Evolutionary conservation across 2,888 invertebrate genomes (phyloP), one percentile per base, ranked within the genome.

Genomic region (Schizaphis graminum): DNA sequence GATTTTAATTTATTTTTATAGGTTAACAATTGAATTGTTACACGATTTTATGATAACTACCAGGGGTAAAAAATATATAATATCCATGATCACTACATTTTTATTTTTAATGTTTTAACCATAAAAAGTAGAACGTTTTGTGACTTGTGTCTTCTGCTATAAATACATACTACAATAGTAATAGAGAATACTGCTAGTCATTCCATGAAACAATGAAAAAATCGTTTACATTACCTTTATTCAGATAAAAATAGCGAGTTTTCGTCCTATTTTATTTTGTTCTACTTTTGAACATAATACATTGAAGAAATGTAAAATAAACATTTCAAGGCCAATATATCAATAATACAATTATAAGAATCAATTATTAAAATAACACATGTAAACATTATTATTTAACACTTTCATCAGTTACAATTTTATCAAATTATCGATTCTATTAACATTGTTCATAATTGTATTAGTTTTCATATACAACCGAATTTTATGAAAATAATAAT

Each of bases 191-290:
- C 35, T 77, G 21, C 77, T 35, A n/a, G 89, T 93, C 89, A 93
- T 89, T 67, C 35, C 35, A 47, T 28, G 57, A 85, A 90, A 93
- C 47, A 47, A 93, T 57, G 35, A 87, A 92, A 84, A 93, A 90
- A 91, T 61, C n/a, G 26, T 90, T 90, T 44, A 94, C 41, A 94
- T 57, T 93, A 93, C 57, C 90, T 90, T 90, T 90, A 61, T 67
- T 92, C 10, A 24, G 10, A 47, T 67, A 87, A 88, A 92, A 92
- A 92, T 53, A 53, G 49, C n/a, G 49, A 16, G 53, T 88, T 88
- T 92, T 88, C 13, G 41, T 88, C 21, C 77, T 53, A 67, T 77
- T 92, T 67, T 67, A 41, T 92, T 67, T 88, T 53, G 41, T 8
- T 88, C 53, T 88, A 88, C 67, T 67, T 92, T 49, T 61, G 1